Conservation (phyloP, 2,113 vertebrate species). For the Brienomyrus brachyistius region DNA sequence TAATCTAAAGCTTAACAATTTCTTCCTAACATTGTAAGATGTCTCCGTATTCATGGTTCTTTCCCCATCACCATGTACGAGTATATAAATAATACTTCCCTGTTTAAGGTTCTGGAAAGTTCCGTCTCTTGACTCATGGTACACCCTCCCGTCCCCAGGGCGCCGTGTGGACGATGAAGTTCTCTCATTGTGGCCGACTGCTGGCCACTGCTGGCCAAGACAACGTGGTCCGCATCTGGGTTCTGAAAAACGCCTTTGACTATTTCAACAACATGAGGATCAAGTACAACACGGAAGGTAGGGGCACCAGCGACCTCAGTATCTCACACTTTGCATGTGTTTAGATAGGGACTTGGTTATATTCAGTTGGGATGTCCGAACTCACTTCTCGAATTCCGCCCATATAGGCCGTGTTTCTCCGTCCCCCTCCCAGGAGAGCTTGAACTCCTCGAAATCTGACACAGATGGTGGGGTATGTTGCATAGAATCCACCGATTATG, state of each 20-base stretch:
- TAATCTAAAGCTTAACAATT: background rate
- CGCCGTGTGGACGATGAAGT: constrained; percentile 99
- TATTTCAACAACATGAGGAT: constrained; percentile 98
- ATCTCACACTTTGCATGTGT: background rate
- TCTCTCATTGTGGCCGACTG: constrained; percentile 91
- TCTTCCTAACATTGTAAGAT: background rate
- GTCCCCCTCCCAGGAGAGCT: constrained; percentile 95
- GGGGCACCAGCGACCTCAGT: no score
- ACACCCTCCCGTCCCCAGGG: constrained; percentile 62
- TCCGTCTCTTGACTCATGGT: background rate
- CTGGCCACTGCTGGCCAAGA: constrained; percentile 93
- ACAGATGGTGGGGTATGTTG: constrained; percentile 79
- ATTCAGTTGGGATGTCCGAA: background rate
- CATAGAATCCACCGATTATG: background rate
- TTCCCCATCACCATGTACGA: background rate
- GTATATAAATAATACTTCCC: background rate
- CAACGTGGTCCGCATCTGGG: constrained; percentile 96
- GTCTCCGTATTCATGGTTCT: background rate
- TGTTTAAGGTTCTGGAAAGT: background rate
- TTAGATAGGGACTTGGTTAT: background rate
- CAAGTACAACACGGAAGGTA: constrained; percentile 99
- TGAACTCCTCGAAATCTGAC: constrained; percentile 95
- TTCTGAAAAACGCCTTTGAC: constrained; percentile 91
- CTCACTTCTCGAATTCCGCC: background rate
- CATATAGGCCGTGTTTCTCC: constrained; percentile 86